Evolutionary conservation across 2,113 vertebrate species (phyloP).

Genomic region (Perca flavescens): DNA sequence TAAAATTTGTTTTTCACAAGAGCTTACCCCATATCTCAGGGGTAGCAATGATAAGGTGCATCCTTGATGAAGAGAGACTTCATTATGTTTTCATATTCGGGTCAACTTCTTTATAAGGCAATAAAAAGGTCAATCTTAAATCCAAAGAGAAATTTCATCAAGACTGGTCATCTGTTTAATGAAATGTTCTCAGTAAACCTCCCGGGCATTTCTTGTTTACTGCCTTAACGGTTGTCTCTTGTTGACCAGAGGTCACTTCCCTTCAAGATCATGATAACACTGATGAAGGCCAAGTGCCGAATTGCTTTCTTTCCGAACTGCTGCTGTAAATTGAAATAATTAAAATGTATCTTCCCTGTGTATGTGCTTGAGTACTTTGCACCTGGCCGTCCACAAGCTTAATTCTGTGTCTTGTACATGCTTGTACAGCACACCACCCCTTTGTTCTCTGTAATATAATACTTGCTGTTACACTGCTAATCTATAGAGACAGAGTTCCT

Average conservation of each 20-base stretch:
- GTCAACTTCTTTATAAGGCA: conserved; percentile 17
- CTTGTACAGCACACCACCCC: conserved; percentile 27
- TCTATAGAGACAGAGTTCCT: conserved; percentile 57
- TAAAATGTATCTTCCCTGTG: conserved; percentile 2
- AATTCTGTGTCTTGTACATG: conserved; percentile 25
- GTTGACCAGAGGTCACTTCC: conserved; percentile 23
- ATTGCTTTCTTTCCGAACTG: conserved; percentile 6
- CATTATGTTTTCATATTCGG: conserved; percentile 32
- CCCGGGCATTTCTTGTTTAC: conserved; percentile 21
- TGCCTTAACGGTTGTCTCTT: conserved; percentile 24
- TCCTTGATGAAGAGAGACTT: conserved; percentile 37
- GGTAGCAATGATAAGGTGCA: not conserved
- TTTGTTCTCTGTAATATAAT: conserved; percentile 67
- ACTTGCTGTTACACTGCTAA: conserved; percentile 44
- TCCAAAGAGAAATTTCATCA: conserved; percentile 19
- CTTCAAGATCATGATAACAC: conserved; percentile 11
- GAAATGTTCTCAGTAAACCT: conserved; percentile 12
- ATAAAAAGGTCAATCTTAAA: conserved; percentile 26
- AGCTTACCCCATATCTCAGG: conserved; percentile 6
- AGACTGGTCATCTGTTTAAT: not conserved
- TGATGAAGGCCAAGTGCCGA: conserved; percentile 27
- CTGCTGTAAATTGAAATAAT: conserved; percentile 20
- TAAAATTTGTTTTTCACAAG: conserved; percentile 2
- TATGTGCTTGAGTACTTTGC: not conserved
- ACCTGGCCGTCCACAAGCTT: conserved; percentile 22